These are phyloP conservation scores for Spilarctia lutea DNA, from an alignment of 2,888 invertebrate species.

Conservation along the genomic window DNA sequence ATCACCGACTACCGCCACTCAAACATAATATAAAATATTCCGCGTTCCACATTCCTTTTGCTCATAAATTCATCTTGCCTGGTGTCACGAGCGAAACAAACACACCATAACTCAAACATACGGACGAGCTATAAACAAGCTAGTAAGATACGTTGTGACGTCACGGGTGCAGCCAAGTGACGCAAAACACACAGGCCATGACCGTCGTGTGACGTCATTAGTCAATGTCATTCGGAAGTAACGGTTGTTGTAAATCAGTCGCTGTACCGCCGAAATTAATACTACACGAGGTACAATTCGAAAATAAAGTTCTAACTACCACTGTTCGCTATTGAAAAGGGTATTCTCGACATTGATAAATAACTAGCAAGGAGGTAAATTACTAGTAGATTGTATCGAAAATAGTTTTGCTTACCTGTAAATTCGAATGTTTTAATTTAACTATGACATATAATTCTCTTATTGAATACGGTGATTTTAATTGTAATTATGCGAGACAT, in stretches of 20 bases:
- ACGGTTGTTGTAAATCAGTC: slow-evolving; percentile 73
- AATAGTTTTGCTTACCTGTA: slow-evolving; percentile 43
- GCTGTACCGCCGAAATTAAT: slow-evolving; percentile 45
- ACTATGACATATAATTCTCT: slow-evolving; percentile 5
- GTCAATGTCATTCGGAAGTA: slow-evolving; percentile 72
- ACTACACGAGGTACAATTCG: slow-evolving; percentile 37
- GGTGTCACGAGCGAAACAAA: slow-evolving; percentile 63
- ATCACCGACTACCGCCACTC: slow-evolving; percentile 47
- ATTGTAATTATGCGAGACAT: not conserved
- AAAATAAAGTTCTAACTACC: slow-evolving; percentile 47
- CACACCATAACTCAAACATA: slow-evolving; percentile 74
- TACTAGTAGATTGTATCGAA: slow-evolving; percentile 38
- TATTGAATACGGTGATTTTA: not conserved
- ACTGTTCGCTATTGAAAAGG: slow-evolving; percentile 41
- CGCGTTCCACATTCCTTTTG: slow-evolving; percentile 51
- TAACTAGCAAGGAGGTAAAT: slow-evolving; percentile 44
- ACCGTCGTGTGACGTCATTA: slow-evolving; percentile 75
- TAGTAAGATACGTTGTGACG: slow-evolving; percentile 64
- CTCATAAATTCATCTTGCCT: slow-evolving; percentile 68
- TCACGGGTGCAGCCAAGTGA: slow-evolving; percentile 55
- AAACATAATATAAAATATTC: slow-evolving; percentile 54
- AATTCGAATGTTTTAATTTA: slow-evolving; percentile 36
- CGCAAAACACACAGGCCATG: slow-evolving; percentile 72
- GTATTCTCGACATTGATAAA: slow-evolving; percentile 45
- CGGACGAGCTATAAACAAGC: slow-evolving; percentile 67